Percentiles rank a stretch among this genome's conserved stretches.
Evolutionary conservation across 2,888 invertebrate genomes (phyloP).

Genomic region (Mesopsocus fuscifrons): DNA sequence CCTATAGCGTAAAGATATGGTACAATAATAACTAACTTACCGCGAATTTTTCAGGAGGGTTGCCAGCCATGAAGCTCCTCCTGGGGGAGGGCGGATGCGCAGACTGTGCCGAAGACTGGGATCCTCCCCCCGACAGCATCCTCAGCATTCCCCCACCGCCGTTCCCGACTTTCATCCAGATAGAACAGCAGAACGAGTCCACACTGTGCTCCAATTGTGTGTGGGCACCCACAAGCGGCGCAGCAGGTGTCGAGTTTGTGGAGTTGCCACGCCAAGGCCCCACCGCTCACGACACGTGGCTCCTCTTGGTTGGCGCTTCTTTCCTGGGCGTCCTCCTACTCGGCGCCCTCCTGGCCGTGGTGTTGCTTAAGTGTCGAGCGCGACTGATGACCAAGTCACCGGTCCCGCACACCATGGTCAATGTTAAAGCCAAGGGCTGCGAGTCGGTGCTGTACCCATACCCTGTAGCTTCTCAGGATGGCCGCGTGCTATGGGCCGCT

Average conservation of each 20-base stretch:
- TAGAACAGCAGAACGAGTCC: constrained; percentile 22
- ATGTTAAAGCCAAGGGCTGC: constrained; percentile 25
- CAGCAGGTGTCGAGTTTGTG: constrained; percentile 51
- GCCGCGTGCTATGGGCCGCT: constrained; percentile 63
- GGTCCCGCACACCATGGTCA: constrained; percentile 22
- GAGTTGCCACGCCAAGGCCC: constrained; percentile 61
- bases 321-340: constrained; percentile 62
- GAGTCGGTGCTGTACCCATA: constrained; percentile 39
- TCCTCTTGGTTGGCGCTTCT: constrained; percentile 57
- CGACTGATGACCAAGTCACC: constrained; percentile 31
- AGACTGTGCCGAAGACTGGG: constrained; percentile 30
- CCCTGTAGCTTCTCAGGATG: constrained; percentile 28
- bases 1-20: too few species aligned
- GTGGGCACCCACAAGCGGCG: constrained; percentile 21
- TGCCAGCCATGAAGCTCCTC: constrained; percentile 18
- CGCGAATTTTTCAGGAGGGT: constrained; percentile 16
- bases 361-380: constrained; percentile 69
- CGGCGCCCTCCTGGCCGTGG: constrained; percentile 55
- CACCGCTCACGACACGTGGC: constrained; percentile 59
- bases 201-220: constrained; percentile 21
- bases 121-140: constrained; percentile 66
- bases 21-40: neutral
- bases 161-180: constrained; percentile 51
- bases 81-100: constrained; percentile 23
- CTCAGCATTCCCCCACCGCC: constrained; percentile 73